Evolutionary conservation across 2,797 vertebrate species (phyloP).

Genomic region (Parambassis ranga): DNA sequence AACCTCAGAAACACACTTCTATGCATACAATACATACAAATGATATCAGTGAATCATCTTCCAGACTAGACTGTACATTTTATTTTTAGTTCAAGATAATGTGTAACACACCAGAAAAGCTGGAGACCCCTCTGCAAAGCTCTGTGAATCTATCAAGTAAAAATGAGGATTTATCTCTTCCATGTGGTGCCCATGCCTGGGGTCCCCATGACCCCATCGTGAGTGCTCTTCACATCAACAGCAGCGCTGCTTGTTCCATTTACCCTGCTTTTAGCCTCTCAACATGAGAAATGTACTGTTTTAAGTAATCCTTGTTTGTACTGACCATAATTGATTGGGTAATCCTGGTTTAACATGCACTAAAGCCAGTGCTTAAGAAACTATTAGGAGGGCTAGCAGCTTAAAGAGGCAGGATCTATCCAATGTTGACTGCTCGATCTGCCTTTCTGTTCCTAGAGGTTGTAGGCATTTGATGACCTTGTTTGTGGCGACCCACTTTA

Average conservation of each 20-base stretch:
- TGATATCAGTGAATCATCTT: not conserved
- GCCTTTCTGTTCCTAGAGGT: constrained; percentile 55
- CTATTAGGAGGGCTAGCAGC: constrained; percentile 83
- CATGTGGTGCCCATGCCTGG: constrained; percentile 28
- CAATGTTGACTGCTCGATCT: constrained; percentile 73
- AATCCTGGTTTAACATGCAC: constrained; percentile 90
- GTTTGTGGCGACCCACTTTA: constrained; percentile 38
- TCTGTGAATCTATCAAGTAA: constrained; percentile 16
- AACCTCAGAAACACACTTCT: not conserved
- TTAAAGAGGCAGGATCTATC: constrained; percentile 83
- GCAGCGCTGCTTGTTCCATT: constrained; percentile 65
- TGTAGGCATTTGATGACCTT: constrained; percentile 45
- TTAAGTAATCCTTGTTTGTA: constrained; percentile 89
- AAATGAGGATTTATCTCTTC: constrained; percentile 36
- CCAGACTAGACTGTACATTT: not conserved
- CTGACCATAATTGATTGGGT: constrained; percentile 88
- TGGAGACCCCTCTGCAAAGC: not conserved
- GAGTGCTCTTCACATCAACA: constrained; percentile 64
- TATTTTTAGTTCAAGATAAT: not conserved
- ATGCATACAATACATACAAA: not conserved
- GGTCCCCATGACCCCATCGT: constrained; percentile 58
- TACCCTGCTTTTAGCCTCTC: constrained; percentile 78
- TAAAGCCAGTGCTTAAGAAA: constrained; percentile 89
- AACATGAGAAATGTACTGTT: constrained; percentile 87
- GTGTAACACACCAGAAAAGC: too few species aligned